Evolutionary conservation across 2,888 invertebrate genomes (phyloP), one percentile per base, ranked within the genome.

Genomic region (Himalopsyche kuldschensis): DNA sequence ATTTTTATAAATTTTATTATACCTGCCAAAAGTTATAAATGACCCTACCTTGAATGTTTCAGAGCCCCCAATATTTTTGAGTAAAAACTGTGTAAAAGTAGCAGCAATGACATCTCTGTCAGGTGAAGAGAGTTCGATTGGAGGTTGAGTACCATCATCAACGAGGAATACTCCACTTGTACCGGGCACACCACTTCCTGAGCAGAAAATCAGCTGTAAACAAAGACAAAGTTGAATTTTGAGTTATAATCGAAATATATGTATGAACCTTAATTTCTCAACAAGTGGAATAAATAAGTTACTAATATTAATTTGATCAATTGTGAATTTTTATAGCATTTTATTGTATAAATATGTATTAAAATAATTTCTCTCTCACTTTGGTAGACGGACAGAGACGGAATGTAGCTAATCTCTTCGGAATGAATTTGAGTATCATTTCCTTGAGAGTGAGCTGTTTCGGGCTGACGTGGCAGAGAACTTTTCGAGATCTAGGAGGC

Each of bases 31-130:
- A 0, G 3, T 41, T 11, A 4, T 41, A 15, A 11, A 41, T 75
- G 4, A 15, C 31, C 17, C 55, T 84, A 93, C 93, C 89, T 97
- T 97, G 89, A 98, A 98, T 15, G 97, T 96, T 90, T 98, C 98
- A 76, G 97, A 98, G 3, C 98, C 98, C 79, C 98, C 98, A 89
- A 97, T 97, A 91, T 98, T 98, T 91, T 97, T 97, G 41, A 97
- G 91, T 86, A 98, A 93, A 89, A 98, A 97, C 89, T 97, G 95
- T 1, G 97, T 96, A 90, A 97, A 98, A 30, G 97, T 97, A 84
- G 98, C 98, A 4, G 97, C 97, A 87, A 98, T 96, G 79, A 98
- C 95, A 89, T 97, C 97, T 3, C 97, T 93, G 89, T 97, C 97
- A 86, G 95, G 94, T 3, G 97, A 95, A 84, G 95, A 94, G 87